Evolutionary conservation across 2,888 invertebrate species (phyloP), one percentile per base, ranked within the genome.

Genomic region (Sthenelais limicola): DNA sequence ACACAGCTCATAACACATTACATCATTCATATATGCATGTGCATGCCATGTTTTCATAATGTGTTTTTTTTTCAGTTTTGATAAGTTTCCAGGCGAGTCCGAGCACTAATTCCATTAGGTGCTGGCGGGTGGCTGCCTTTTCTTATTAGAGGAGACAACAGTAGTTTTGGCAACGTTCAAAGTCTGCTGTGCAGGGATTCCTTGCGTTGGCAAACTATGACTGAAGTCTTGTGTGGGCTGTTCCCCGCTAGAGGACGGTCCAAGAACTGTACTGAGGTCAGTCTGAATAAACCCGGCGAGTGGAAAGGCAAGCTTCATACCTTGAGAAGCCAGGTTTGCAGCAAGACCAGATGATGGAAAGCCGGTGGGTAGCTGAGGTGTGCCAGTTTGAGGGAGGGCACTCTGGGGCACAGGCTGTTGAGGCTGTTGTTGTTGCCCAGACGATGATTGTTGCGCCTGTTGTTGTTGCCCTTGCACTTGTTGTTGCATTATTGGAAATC

Each of bases 301-400:
- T 43, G 67, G 67, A 43, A 48, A 67, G 5, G 67, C 47, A 33
- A 67, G 21, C 49, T 67, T 67, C 49, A 67, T 67, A 1, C 67
- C 67, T 26, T 35, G 62, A 4, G 62, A 35, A 2, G 62, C 62
- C 35, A 62, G 38, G 15, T 43, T 62, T 15, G 62, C 62, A 9
- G 38, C 62, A 3, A 62, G 35, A n/a, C 38, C 43, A 24, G 43
- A n/a, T n/a, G n/a, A n/a, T n/a, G n/a, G n/a, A n/a, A n/a, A n/a
- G n/a, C n/a, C n/a, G n/a, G n/a, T n/a, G n/a, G n/a, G 43, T 43
- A 21, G 62, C 3, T 33, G 24, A 4, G 35, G 4, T 1, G 32
- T 9, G 3, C 3, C 2, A 3, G 5, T 30, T 28, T 35, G 62
- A 4, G 18, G n/a, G n/a, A n/a, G n/a, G n/a, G n/a, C n/a, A n/a